phyloP scores from a whole-genome alignment of 2,888 invertebrate species.

The Caenorhabditis sp. region DNA sequence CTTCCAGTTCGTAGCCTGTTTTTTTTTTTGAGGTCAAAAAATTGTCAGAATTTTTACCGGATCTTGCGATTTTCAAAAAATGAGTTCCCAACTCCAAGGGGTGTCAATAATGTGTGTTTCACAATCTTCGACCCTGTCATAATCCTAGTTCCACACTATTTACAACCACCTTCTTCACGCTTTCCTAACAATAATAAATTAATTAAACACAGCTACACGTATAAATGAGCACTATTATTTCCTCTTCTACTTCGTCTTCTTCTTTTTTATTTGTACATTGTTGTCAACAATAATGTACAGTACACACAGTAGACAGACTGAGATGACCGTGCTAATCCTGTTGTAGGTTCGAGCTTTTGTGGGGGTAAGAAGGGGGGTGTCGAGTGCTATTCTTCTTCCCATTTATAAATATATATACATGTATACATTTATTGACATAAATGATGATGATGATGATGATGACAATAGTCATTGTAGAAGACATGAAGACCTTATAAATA shows the following conservation, averaged over 20 bases:
- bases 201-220: background rate
- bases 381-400: conserved; percentile 43
- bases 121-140: background rate
- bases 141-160: background rate
- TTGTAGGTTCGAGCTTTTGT: conserved; percentile 19
- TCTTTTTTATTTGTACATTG: background rate
- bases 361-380: conserved; percentile 1
- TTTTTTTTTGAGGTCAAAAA: background rate
- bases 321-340: conserved; percentile 26
- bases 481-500: conserved; percentile 9
- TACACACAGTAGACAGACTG: conserved; percentile 19
- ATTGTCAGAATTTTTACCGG: background rate
- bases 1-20: background rate
- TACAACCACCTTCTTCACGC: background rate
- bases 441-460: background rate
- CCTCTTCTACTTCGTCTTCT: too few relatives aligned
- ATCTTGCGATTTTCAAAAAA: background rate
- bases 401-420: background rate
- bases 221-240: conserved; percentile 34
- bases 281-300: conserved; percentile 6
- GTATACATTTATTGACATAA: conserved; percentile 7
- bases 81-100: too few relatives aligned
- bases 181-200: background rate
- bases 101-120: too few relatives aligned
- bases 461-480: background rate